Evolutionary conservation across 2,888 invertebrate species (phyloP), one percentile per base, ranked within the genome.

Genomic region (Pachydiplax longipennis): DNA sequence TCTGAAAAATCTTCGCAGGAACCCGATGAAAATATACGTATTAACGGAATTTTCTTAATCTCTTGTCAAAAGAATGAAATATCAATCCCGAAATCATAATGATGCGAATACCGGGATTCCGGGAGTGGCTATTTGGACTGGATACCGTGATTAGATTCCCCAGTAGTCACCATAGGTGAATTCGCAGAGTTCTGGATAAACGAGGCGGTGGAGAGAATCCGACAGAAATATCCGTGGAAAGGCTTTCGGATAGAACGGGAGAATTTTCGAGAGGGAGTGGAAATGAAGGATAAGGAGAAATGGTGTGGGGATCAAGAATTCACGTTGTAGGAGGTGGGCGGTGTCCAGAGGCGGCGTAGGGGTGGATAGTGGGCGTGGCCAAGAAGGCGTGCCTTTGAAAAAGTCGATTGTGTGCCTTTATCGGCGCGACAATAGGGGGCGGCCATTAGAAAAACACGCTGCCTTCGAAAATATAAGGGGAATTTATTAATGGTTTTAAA

Each of bases 401-500:
- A 87, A 87, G 87, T 87, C 87, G 87, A 87, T 87, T 61, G 87
- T 61, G 61, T 31, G 83, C 58, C 83, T 83, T 83, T 83, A 83
- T 83, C 83, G 58, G 83, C 12, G 81, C 53, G 73, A 73, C 73
- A 73, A 73, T 73, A 18, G 73, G 73, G 31, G 73, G 73, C 73
- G 73, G 73, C 73, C 73, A 73, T 73, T 73, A 73, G 73, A 73
- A 73, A 73, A 73, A 73, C 73, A 73, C 73, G 73, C 73, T 73
- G 25, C 31, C 73, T 73, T 73, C 73, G 73, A 73, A 25, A 73
- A 73, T 73, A 61, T 61, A 61, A 58, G 87, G 40, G 87, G 87
- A 65, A 61, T 87, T 87, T 87, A 87, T 87, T 87, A 87, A 87
- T 87, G 87, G 87, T 87, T 87, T 87, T 87, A 87, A 87, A 87